These are phyloP conservation scores for Helogale parvula DNA, from an alignment of 2,113 vertebrate genomes.

Conservation along the genomic window DNA sequence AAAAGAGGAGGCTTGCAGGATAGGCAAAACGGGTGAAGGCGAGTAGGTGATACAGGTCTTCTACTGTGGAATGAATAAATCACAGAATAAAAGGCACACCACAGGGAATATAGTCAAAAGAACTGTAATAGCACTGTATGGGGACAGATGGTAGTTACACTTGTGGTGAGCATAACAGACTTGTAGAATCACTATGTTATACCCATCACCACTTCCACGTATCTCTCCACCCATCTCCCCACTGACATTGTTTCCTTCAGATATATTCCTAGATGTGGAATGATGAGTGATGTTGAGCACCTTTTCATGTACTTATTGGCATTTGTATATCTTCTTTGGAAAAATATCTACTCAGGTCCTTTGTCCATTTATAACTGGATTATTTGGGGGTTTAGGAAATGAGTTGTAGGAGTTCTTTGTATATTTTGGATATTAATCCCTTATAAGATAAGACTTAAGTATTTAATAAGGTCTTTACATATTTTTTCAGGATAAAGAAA, in stretches of 20 bases:
- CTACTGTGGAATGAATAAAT: not conserved
- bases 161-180: too few species aligned
- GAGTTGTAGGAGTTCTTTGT: not conserved
- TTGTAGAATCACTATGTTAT: too few species aligned
- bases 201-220: not conserved
- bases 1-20: not conserved
- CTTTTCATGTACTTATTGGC: not conserved
- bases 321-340: not conserved
- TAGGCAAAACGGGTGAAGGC: not conserved
- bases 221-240: not conserved
- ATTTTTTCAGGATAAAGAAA: not conserved
- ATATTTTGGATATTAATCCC: not conserved
- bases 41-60: not conserved
- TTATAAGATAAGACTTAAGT: not conserved
- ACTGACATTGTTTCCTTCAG: not conserved
- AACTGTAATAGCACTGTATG: too few species aligned
- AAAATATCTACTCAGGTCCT: not conserved
- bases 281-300: not conserved
- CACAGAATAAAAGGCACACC: too few species aligned
- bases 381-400: not conserved
- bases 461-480: not conserved
- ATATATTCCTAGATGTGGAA: not conserved
- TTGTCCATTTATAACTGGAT: not conserved
- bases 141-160: too few species aligned
- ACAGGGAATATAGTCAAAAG: too few species aligned